Evolutionary conservation across 2,888 invertebrate genomes (phyloP).

Genomic region (Xanthia togata): DNA sequence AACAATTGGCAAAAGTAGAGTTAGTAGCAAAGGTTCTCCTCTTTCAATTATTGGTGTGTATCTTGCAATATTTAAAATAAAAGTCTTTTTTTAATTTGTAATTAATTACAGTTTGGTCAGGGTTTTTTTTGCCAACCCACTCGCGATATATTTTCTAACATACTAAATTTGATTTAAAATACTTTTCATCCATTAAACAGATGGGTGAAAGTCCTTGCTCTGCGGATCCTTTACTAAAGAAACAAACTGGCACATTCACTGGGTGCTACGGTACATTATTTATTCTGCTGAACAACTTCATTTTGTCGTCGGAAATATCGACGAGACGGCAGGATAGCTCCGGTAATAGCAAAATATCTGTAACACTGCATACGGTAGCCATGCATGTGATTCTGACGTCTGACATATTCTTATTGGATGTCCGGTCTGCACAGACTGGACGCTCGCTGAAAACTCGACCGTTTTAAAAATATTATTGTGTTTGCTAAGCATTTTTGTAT

Average conservation of each 20-base stretch:
- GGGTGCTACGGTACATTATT: constrained; percentile 67
- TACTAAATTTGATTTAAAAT: too few species aligned
- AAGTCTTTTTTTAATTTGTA: too few species aligned
- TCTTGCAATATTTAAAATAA: too few species aligned
- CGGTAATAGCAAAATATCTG: constrained; percentile 64
- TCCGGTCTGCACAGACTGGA: constrained; percentile 70
- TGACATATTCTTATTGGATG: constrained; percentile 75
- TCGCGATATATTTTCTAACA: too few species aligned
- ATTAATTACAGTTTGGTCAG: too few species aligned
- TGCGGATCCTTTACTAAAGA: constrained; percentile 1
- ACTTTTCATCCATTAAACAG: too few species aligned
- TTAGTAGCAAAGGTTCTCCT: too few species aligned
- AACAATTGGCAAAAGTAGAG: too few species aligned
- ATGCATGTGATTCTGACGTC: constrained; percentile 69
- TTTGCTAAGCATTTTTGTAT: constrained; percentile 60
- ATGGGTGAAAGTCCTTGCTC: too few species aligned
- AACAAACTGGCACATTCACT: constrained; percentile 49
- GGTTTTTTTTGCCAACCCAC: too few species aligned
- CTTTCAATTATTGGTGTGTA: too few species aligned
- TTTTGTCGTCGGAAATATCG: constrained; percentile 78
- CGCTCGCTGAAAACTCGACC: constrained; percentile 55
- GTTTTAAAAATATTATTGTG: constrained; percentile 66
- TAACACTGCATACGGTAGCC: constrained; percentile 62
- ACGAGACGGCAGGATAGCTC: constrained; percentile 60
- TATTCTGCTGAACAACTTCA: constrained; percentile 80